These are phyloP conservation scores for Drosophila arizonae DNA, from an alignment of 1,140 invertebrate species.

Conservation along the genomic window DNA sequence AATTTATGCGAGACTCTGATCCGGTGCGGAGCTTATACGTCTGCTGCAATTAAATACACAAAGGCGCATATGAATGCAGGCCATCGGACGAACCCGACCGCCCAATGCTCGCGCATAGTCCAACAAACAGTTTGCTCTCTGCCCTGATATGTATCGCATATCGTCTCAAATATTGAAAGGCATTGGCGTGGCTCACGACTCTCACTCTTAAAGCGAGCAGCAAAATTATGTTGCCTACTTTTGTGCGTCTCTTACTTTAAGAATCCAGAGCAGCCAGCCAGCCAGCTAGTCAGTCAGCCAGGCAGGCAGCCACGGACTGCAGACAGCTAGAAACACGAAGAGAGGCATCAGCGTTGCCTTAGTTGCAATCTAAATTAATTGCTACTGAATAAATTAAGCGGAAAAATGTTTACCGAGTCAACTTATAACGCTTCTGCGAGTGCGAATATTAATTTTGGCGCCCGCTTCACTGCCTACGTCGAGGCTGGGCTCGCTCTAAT, in stretches of 20 bases:
- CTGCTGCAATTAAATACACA: slow-evolving; percentile 46
- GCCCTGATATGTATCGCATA: too few relatives aligned
- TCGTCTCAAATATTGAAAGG: too few relatives aligned
- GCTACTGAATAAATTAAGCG: slow-evolving; percentile 79
- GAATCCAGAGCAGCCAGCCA: neutral
- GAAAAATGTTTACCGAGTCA: slow-evolving; percentile 76
- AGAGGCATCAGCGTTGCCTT: slow-evolving; percentile 53
- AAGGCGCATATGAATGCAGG: slow-evolving; percentile 21
- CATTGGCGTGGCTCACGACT: too few relatives aligned
- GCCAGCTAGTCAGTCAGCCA: neutral
- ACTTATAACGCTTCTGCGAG: slow-evolving; percentile 73
- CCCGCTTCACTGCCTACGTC: slow-evolving; percentile 25
- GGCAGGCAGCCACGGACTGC: neutral
- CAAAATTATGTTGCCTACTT: slow-evolving; percentile 39
- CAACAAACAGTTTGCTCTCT: too few relatives aligned
- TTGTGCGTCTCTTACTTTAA: slow-evolving; percentile 43
- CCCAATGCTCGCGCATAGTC: too few relatives aligned
- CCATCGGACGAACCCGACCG: too few relatives aligned
- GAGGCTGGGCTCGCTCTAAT: slow-evolving; percentile 36
- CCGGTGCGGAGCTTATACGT: slow-evolving; percentile 2
- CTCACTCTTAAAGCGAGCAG: too few relatives aligned
- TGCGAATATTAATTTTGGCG: slow-evolving; percentile 72
- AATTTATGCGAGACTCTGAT: slow-evolving; percentile 60
- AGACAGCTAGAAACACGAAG: neutral
- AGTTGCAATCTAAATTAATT: slow-evolving; percentile 80